phyloP scores from a whole-genome alignment of 2,888 invertebrate species.

The Pandemis heparana region DNA sequence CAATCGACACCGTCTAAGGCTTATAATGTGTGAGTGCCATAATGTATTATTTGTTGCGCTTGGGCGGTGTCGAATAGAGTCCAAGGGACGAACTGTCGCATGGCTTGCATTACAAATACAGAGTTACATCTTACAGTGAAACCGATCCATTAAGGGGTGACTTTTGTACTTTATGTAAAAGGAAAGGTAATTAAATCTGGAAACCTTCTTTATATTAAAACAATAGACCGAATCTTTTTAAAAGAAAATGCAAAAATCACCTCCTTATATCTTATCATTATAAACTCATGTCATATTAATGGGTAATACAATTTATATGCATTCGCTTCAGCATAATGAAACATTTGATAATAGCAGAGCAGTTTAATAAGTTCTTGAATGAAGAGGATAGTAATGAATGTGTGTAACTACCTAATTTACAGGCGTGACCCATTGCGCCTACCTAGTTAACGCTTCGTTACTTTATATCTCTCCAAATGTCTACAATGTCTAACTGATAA shows the following conservation, averaged over 20 bases:
- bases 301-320: neutral
- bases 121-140: neutral
- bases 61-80: neutral
- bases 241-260: neutral
- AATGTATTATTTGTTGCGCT: neutral
- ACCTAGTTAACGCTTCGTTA: neutral
- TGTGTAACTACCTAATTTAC: neutral
- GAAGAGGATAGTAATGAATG: neutral
- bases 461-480: too few relatives aligned
- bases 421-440: neutral
- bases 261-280: neutral
- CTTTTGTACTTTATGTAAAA: neutral
- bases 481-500: neutral
- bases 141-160: neutral
- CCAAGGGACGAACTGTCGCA: conserved; percentile 13
- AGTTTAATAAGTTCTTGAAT: neutral
- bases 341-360: neutral
- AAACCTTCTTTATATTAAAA: too few relatives aligned
- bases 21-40: neutral
- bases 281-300: neutral
- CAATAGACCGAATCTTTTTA: neutral
- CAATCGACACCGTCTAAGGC: too few relatives aligned
- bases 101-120: conserved; percentile 21
- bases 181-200: too few relatives aligned
- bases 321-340: neutral